Base-by-base conservation (phyloP, 2,797 vertebrate species). In the Podarcis siculus region DNA sequence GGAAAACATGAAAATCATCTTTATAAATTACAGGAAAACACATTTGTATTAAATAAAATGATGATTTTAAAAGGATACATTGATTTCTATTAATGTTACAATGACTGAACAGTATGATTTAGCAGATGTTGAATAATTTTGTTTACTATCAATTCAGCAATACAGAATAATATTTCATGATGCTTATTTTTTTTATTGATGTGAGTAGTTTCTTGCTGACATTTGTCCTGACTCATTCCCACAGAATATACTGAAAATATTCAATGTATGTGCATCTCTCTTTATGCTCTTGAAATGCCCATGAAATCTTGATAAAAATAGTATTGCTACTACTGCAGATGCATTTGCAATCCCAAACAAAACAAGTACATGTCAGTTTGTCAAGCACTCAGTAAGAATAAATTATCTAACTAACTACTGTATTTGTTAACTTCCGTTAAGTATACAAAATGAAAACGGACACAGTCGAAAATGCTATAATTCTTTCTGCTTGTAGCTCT, bases 1-100 rank as follows among this genome's bases (percentile, higher is more conserved):
- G 17, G 75, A 91, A 93, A 93, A 42, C 23, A 79, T 86, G 64
- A 82, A 87, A 87, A 87, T 32, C 39, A 72, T 64, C 75, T 42
- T 19, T 64, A 3, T 93, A 90, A 90, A 71, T 90, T 90, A 88
- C 69, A 89, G 61, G 39, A 81, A 92, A 80, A 55, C 39, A 79
- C 69, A 37, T 8, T 94, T 95, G 92, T 86, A 83, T 82, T 89
- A 93, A 89, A 32, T 69, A 79, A 75, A 72, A 67, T 45, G 45
- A 83, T 42, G 45, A 25, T 79, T 75, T 72, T 37, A 27, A 80
- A 69, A 80, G 5, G 58, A 35, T 83, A 27, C 15, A 81, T 93
- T 58, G 42, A 0, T 93, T 94, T 93, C 75, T 92, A 67, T 85
- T 35, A n/a, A 86, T 25, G 58, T 39, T 87, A 66, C 23, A 49